These are phyloP conservation scores for Vulpes vulpes DNA, from an alignment of 2,113 vertebrate genomes.

Conservation along the genomic window DNA sequence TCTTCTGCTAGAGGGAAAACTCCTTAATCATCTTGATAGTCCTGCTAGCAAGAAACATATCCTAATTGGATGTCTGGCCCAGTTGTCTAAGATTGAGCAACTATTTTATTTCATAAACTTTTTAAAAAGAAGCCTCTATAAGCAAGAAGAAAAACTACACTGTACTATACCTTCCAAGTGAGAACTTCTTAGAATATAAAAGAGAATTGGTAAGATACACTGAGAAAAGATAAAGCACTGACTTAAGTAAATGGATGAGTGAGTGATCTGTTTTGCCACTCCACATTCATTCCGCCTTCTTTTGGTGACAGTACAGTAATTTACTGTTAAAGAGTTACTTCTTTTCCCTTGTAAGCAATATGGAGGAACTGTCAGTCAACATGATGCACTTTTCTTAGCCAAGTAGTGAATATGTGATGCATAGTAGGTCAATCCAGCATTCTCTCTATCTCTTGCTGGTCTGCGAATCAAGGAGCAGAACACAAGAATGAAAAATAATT, in stretches of 20 bases:
- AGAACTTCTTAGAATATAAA: neutral
- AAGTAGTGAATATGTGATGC: neutral
- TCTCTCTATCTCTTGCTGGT: neutral
- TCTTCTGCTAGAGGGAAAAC: neutral
- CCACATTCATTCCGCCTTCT: neutral
- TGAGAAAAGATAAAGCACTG: neutral
- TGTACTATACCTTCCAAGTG: neutral
- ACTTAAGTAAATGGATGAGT: neutral
- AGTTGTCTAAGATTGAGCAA: conserved; percentile 22
- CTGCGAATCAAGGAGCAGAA: neutral
- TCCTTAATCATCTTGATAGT: conserved; percentile 18
- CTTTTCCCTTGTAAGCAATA: neutral
- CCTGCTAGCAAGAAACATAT: neutral
- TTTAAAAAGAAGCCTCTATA: neutral
- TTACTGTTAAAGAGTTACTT: neutral
- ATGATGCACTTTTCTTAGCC: neutral
- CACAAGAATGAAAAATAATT: neutral
- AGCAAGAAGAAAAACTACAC: neutral
- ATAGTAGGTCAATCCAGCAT: neutral
- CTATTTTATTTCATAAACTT: conserved; percentile 21
- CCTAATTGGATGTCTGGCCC: neutral
- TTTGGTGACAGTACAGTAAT: neutral
- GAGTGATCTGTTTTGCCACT: neutral
- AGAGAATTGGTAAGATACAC: neutral
- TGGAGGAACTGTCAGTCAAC: neutral